These are phyloP conservation scores for Myripristis jacobus DNA, from an alignment of 2,797 vertebrate species.

Conservation along the genomic window DNA sequence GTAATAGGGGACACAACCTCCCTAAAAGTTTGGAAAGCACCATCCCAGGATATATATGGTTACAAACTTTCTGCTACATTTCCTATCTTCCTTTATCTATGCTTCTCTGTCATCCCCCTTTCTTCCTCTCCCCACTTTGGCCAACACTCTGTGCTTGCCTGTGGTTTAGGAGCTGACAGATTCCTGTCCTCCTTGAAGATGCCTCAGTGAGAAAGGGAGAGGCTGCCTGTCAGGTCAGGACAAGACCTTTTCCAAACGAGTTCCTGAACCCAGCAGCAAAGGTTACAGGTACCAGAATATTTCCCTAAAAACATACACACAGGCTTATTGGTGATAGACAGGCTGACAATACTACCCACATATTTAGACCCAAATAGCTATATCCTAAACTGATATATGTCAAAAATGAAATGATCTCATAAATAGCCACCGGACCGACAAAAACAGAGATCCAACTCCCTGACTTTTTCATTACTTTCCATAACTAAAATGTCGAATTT, in stretches of 20 bases:
- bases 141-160: background rate
- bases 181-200: constrained; percentile 44
- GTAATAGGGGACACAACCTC: background rate
- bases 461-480: too few relatives aligned
- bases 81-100: background rate
- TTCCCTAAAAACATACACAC: background rate
- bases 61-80: background rate
- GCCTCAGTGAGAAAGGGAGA: constrained; percentile 4
- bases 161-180: constrained; percentile 55
- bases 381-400: too few relatives aligned
- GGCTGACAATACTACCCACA: too few relatives aligned
- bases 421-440: too few relatives aligned
- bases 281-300: background rate
- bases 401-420: too few relatives aligned
- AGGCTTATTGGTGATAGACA: too few relatives aligned
- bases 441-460: too few relatives aligned
- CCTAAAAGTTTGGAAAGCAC: background rate
- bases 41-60: background rate
- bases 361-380: too few relatives aligned
- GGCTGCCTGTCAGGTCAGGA: background rate
- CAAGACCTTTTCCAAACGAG: constrained; percentile 12
- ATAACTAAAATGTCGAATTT: too few relatives aligned
- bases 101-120: background rate
- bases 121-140: constrained; percentile 15
- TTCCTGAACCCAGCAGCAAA: background rate